These are phyloP conservation scores for Malthinus flaveolus DNA, from an alignment of 2,888 invertebrate species.

Conservation along the genomic window DNA sequence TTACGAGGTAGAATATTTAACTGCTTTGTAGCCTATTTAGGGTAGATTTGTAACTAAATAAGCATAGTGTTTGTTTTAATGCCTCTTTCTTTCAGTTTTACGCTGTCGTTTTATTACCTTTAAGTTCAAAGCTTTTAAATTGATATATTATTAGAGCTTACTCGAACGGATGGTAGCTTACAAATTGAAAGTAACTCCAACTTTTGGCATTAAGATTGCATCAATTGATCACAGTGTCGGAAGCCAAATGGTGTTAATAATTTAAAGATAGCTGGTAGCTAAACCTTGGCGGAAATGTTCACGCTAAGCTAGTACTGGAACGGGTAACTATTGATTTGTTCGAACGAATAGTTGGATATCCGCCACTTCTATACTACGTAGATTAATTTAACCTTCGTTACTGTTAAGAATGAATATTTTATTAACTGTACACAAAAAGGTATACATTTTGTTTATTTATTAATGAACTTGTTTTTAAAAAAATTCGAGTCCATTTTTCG, in stretches of 20 bases:
- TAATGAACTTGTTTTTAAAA: neutral
- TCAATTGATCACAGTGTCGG: slow-evolving; percentile 24
- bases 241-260: slow-evolving; percentile 26
- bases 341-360: slow-evolving; percentile 14
- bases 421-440: slow-evolving; percentile 10
- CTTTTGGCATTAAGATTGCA: slow-evolving; percentile 25
- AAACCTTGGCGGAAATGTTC: slow-evolving; percentile 20
- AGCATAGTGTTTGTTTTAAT: too few relatives aligned
- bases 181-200: slow-evolving; percentile 24
- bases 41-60: too few relatives aligned
- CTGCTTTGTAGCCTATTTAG: too few relatives aligned
- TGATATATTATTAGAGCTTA: slow-evolving; percentile 18
- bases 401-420: slow-evolving; percentile 18
- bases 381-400: slow-evolving; percentile 20
- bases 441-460: slow-evolving; percentile 2
- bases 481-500: too few relatives aligned
- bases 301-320: slow-evolving; percentile 19
- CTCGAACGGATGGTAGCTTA: slow-evolving; percentile 21
- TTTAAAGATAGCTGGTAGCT: slow-evolving; percentile 24
- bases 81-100: slow-evolving; percentile 1
- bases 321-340: slow-evolving; percentile 18
- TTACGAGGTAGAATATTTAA: too few relatives aligned
- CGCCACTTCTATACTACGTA: slow-evolving; percentile 9
- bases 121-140: slow-evolving; percentile 22
- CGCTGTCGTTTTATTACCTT: slow-evolving; percentile 19